Conservation (phyloP, 2,888 invertebrate species). For the Drepanosiphum platanoidis region DNA sequence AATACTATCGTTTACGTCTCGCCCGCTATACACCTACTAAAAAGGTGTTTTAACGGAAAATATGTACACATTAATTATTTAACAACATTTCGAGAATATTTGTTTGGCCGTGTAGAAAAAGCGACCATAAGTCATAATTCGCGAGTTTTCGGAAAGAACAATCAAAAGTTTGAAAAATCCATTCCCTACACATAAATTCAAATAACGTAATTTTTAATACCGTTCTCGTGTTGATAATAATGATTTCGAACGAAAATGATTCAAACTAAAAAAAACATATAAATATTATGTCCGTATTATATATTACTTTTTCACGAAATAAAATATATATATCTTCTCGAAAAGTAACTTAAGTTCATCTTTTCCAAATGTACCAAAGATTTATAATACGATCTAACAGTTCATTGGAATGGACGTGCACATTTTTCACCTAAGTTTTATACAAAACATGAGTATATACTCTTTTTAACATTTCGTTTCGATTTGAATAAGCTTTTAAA, state of each 20-base stretch:
- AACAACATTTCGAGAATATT: not conserved
- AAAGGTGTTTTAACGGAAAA: not conserved
- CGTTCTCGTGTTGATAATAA: not conserved
- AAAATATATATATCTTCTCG: not conserved
- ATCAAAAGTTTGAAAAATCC: not conserved
- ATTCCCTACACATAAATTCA: not conserved
- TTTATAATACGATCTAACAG: not conserved
- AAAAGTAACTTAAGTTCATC: not conserved
- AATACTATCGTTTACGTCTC: not conserved
- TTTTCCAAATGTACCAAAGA: not conserved
- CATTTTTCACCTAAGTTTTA: not conserved
- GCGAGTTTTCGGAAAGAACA: not conserved
- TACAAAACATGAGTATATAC: not conserved
- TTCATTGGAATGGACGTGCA: not conserved
- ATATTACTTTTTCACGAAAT: not conserved
- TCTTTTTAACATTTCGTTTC: not conserved
- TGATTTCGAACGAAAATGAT: not conserved
- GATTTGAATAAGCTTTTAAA: too few species aligned
- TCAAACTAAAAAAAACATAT: not conserved
- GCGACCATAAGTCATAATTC: not conserved
- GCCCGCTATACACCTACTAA: too few species aligned
- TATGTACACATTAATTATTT: not conserved
- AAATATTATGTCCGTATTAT: too few species aligned
- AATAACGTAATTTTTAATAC: not conserved
- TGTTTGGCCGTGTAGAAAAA: not conserved